Percentiles rank a stretch among this genome's conserved stretches.
phyloP scores from a whole-genome alignment of 2,888 invertebrate genomes.

The Physocephala rufipes region DNA sequence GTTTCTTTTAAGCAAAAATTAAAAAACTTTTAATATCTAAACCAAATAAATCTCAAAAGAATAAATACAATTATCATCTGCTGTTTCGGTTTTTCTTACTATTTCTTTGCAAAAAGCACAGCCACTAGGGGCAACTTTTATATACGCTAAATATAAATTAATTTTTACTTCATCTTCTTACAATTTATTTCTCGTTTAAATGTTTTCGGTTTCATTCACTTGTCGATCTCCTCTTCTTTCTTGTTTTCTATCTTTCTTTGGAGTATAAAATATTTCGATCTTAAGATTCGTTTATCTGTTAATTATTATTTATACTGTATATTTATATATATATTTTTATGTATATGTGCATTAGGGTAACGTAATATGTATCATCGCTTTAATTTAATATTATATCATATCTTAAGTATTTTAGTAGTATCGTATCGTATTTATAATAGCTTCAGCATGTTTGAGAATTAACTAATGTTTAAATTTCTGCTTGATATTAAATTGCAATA shows the following conservation, averaged over 20 bases:
- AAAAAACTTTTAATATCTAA: slow-evolving; percentile 1
- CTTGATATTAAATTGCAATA: too few species aligned
- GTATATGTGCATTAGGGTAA: neutral
- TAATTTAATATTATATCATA: slow-evolving; percentile 21
- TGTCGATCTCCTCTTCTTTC: too few species aligned
- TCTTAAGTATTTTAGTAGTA: slow-evolving; percentile 18
- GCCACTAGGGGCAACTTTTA: slow-evolving; percentile 52
- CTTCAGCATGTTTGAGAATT: slow-evolving; percentile 27
- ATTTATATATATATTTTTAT: slow-evolving; percentile 6
- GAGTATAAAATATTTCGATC: slow-evolving; percentile 57
- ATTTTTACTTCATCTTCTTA: slow-evolving; percentile 11
- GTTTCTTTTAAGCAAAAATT: neutral
- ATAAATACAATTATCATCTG: too few species aligned
- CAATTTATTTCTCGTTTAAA: slow-evolving; percentile 30
- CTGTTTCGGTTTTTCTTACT: slow-evolving; percentile 3
- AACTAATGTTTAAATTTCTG: slow-evolving; percentile 25
- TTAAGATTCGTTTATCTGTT: slow-evolving; percentile 42
- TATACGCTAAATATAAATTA: slow-evolving; percentile 37
- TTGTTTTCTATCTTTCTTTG: slow-evolving; percentile 52
- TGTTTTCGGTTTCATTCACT: slow-evolving; percentile 21
- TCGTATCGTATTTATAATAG: slow-evolving; percentile 4
- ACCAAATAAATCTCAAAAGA: too few species aligned
- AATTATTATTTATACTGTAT: slow-evolving; percentile 27
- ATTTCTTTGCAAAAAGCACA: slow-evolving; percentile 48
- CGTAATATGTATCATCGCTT: neutral